Conservation (phyloP, 2,888 invertebrate species). For the Leptinotarsa haldemani region DNA sequence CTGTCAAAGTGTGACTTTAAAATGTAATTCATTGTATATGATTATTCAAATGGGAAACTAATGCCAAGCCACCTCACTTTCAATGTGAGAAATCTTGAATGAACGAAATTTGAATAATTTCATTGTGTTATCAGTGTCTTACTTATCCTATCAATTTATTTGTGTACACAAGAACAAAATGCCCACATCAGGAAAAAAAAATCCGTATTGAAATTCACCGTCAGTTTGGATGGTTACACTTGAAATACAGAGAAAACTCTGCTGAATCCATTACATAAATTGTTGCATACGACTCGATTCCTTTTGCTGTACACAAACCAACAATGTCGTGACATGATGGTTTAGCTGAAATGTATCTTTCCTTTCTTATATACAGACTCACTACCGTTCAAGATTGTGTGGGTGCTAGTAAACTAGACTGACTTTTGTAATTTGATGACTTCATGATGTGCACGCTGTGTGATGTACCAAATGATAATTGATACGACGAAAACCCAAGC, state of each 20-base stretch:
- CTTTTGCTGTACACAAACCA: slow-evolving; percentile 33
- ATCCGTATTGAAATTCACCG: slow-evolving; percentile 27
- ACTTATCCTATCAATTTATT: neutral
- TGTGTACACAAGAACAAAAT: slow-evolving; percentile 17
- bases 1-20: too few relatives aligned
- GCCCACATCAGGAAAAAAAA: neutral
- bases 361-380: slow-evolving; percentile 1
- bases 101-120: slow-evolving; percentile 10
- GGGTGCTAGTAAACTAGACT: neutral
- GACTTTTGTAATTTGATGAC: neutral
- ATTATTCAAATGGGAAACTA: too few relatives aligned
- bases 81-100: neutral
- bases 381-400: neutral
- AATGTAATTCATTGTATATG: too few relatives aligned
- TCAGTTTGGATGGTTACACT: slow-evolving; percentile 33
- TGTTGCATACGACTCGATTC: slow-evolving; percentile 39
- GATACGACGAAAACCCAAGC: too few relatives aligned
- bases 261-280: slow-evolving; percentile 43
- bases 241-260: slow-evolving; percentile 34
- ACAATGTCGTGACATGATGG: slow-evolving; percentile 37
- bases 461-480: too few relatives aligned
- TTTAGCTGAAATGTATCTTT: slow-evolving; percentile 33
- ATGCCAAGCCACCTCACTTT: too few relatives aligned
- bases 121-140: neutral
- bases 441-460: too few relatives aligned